These are phyloP conservation scores for Bombus ignitus DNA, from an alignment of 1,140 invertebrate species.

Conservation along the genomic window DNA sequence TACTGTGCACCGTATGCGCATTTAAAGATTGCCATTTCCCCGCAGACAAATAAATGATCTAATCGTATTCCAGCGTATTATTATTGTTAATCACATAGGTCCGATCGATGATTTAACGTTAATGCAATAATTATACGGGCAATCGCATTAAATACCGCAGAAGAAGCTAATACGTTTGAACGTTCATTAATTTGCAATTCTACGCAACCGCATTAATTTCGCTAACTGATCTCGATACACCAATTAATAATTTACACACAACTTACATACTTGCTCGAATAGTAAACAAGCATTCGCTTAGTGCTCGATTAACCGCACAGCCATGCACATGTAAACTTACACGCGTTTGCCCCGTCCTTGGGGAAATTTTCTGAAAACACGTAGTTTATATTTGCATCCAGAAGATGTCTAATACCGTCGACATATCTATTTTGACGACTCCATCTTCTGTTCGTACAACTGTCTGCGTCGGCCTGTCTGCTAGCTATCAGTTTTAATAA, in stretches of 20 bases:
- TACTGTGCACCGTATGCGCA: neutral
- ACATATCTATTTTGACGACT: constrained; percentile 15
- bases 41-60: too few relatives aligned
- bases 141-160: too few relatives aligned
- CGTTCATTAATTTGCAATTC: constrained; percentile 23
- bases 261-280: constrained; percentile 1
- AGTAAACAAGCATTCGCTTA: neutral
- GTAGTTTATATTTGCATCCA: constrained; percentile 15
- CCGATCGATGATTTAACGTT: neutral
- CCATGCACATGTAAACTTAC: neutral
- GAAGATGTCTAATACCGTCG: constrained; percentile 25
- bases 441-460: neutral
- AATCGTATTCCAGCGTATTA: too few relatives aligned
- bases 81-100: neutral
- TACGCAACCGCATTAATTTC: constrained; percentile 13
- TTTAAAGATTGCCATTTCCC: neutral
- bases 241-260: constrained; percentile 26
- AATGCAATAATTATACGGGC: neutral
- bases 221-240: constrained; percentile 12
- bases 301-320: constrained; percentile 19
- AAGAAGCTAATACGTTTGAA: constrained; percentile 15
- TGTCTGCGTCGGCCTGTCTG: neutral
- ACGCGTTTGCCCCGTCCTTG: neutral
- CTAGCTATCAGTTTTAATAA: constrained; percentile 38
- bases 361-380: constrained; percentile 47